Evolutionary conservation across 2,888 invertebrate genomes (phyloP).

Genomic region (Cheilosia pagana): DNA sequence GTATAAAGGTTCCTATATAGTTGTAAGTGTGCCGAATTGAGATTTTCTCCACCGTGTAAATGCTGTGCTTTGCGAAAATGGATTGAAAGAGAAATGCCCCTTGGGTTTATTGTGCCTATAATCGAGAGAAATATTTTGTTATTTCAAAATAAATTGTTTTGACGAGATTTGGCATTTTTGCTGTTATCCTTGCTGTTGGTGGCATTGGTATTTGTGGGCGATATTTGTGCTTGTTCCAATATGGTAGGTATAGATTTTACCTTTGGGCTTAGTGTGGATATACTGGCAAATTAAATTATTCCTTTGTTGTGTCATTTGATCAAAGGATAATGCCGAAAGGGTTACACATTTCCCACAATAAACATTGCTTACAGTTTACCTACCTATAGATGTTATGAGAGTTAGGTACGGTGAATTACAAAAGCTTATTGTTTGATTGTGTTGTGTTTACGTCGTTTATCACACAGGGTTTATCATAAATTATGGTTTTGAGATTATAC

Average conservation of each 20-base stretch:
- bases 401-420: too few relatives aligned
- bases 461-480: too few relatives aligned
- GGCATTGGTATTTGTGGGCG: background rate
- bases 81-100: constrained; percentile 25
- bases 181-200: constrained; percentile 22
- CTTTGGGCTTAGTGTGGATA: constrained; percentile 6
- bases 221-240: constrained; percentile 20
- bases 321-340: constrained; percentile 16
- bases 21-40: constrained; percentile 28
- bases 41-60: constrained; percentile 33
- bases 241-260: constrained; percentile 38
- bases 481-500: too few relatives aligned
- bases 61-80: constrained; percentile 23
- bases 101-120: constrained; percentile 14
- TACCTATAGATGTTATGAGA: too few relatives aligned
- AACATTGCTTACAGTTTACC: background rate
- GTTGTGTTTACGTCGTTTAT: too few relatives aligned
- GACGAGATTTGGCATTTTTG: constrained; percentile 24
- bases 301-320: constrained; percentile 28
- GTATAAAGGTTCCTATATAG: too few relatives aligned
- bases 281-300: constrained; percentile 34
- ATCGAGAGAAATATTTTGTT: constrained; percentile 46
- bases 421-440: too few relatives aligned
- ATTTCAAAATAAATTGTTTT: constrained; percentile 62
- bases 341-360: background rate